Conservation (phyloP, 2,113 vertebrate species). For the Hydrochoerus hydrochaeris region DNA sequence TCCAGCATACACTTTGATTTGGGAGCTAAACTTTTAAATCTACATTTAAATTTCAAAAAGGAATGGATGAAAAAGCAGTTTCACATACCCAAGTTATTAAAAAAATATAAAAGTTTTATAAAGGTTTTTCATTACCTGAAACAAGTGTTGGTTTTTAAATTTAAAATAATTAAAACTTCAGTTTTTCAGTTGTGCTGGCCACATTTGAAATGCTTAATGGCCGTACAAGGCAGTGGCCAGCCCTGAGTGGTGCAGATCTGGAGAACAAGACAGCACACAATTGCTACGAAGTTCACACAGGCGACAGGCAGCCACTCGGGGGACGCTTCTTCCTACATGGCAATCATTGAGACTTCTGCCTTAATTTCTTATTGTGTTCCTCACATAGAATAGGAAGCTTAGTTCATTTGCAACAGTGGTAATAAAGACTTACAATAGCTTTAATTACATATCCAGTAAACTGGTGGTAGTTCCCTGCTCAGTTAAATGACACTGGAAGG, state of each 20-base stretch:
- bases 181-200: background rate
- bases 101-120: background rate
- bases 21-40: background rate
- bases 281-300: background rate
- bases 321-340: background rate
- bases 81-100: constrained; percentile 11
- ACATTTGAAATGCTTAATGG: background rate
- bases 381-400: background rate
- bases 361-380: background rate
- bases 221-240: background rate
- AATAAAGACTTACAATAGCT: background rate
- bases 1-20: background rate
- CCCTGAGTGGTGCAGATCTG: background rate
- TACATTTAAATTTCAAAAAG: constrained; percentile 25
- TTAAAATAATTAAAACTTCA: constrained; percentile 19
- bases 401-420: background rate
- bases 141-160: background rate
- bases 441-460: background rate
- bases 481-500: background rate
- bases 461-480: background rate
- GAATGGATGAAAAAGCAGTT: background rate
- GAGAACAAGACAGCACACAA: background rate
- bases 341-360: background rate
- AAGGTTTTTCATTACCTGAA: constrained; percentile 14
- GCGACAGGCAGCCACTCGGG: background rate